Percentiles rank a stretch among this genome's conserved stretches.
Evolutionary conservation across 2,797 vertebrate genomes (phyloP).

Genomic region (Myotis planiceps): DNA sequence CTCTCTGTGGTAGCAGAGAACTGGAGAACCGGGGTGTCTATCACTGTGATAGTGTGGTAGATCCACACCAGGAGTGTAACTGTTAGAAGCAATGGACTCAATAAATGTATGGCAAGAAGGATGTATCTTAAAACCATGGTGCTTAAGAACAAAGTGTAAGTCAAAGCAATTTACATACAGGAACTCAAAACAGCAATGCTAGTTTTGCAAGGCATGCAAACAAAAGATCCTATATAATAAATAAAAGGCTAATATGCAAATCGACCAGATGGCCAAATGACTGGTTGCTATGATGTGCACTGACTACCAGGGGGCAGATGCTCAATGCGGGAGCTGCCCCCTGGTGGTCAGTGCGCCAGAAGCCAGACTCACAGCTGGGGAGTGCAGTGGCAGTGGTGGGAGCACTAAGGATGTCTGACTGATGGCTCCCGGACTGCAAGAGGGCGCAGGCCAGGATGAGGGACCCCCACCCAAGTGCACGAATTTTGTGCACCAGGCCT

Average conservation of each 20-base stretch:
- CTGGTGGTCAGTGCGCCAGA: no score
- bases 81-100: neutral
- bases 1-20: neutral
- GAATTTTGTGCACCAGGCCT: no score
- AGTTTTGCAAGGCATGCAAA: neutral
- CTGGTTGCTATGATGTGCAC: no score
- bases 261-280: no score
- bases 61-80: neutral
- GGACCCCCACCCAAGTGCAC: no score
- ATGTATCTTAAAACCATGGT: neutral
- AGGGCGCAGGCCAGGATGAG: no score
- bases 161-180: neutral
- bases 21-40: neutral
- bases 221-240: neutral
- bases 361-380: rapidly evolving
- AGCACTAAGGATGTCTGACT: no score
- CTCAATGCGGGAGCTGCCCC: no score
- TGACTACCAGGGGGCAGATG: no score
- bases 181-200: neutral
- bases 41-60: neutral
- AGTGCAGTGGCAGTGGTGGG: no score
- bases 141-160: neutral
- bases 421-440: no score
- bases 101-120: neutral
- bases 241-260: no score